Evolutionary conservation across 2,113 vertebrate species (phyloP), one percentile per base, ranked within the genome.

Genomic region (Myotis davidii): DNA sequence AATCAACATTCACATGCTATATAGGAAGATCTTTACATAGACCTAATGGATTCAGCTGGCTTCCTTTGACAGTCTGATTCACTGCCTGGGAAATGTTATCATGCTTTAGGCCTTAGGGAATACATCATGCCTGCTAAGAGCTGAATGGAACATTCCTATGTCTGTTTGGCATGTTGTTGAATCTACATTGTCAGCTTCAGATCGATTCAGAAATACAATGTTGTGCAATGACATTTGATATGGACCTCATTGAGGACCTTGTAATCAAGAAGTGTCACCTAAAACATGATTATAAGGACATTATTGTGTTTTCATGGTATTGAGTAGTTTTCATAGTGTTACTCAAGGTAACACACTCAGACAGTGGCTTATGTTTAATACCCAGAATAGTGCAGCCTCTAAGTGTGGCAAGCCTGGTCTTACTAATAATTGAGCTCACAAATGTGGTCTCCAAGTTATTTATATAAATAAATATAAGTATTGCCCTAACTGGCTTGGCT

Each of bases 31-130:
- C 39, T 95, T 84, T 93, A 50, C 27, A 39, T 54, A 64, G 45
- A 59, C 17, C 5, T 2, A n/a, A 56, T 74, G 25, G 74, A 79
- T 90, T 88, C 48, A 61, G 8, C 32, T 70, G 56, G 34, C 70
- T 95, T 90, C 21, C 32, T 74, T 70, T 79, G 79, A 85, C 42
- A 95, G 5, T 78, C 56, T 7, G 3, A 78, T 79, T 79, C 37
- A 92, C 56, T 65, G 54, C 42, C 82, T 93, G 50, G 90, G 70
- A 95, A 95, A 91, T 20, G 9, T 83, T 3, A 37, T 59, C 37
- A 59, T n/a, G 48, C n/a, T 78, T 78, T 90, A 59, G 52, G 83
- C 79, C 29, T 72, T 64, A 76, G 72, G 50, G 23, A 48, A 79
- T 64, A 29, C 54, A 67, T 54, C 29, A 32, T 25, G 39, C 6